Evolutionary conservation across 2,797 vertebrate genomes (phyloP), one percentile per base, ranked within the genome.

Genomic region (Amazona ochrocephala): DNA sequence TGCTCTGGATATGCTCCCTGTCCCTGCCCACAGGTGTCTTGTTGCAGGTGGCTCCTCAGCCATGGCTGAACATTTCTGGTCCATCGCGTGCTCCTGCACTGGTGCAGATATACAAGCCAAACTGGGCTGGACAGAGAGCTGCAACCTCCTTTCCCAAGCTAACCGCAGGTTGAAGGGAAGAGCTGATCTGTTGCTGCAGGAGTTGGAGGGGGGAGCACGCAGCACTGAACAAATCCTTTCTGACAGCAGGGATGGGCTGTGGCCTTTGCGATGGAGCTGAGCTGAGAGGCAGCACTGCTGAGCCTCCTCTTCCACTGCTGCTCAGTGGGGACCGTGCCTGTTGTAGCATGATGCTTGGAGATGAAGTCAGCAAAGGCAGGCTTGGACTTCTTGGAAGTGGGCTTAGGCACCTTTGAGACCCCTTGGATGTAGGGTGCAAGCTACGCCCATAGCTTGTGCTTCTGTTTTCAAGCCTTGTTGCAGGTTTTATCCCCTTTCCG

Each of bases 281-380:
- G 82, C 64, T 89, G 90, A 87, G 4, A 41, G 41, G 78, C 13
- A 2, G 22, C 45, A 21, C 34, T 8, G 10, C 61, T 34, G n/a
- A 67, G 20, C n/a, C 17, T 81, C 53, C 15, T 50, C 22, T 47
- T 47, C 61, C 54, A 24, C 8, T 1, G 30, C 71, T 47, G 26
- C 48, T 85, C 1, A 0, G 6, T 0, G 0, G 45, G 56, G 50
- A 61, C 29, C 0, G 0, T 10, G 61, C 54, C 83, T 24, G 26
- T 0, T 0, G 48, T 2, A 2, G 10, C 10, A 8, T 3, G 16
- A 11, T 22, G 21, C 60, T 62, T 26, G 21, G 53, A 56, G 44
- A 37, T 2, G 19, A 27, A 73, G 9, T 16, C 32, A 45, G 34
- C 16, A 68, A 50, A 73, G 54, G 14, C 19, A 26, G 73, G 11